Conservation (phyloP, 2,113 vertebrate species). For the Onychostruthus taczanowskii region DNA sequence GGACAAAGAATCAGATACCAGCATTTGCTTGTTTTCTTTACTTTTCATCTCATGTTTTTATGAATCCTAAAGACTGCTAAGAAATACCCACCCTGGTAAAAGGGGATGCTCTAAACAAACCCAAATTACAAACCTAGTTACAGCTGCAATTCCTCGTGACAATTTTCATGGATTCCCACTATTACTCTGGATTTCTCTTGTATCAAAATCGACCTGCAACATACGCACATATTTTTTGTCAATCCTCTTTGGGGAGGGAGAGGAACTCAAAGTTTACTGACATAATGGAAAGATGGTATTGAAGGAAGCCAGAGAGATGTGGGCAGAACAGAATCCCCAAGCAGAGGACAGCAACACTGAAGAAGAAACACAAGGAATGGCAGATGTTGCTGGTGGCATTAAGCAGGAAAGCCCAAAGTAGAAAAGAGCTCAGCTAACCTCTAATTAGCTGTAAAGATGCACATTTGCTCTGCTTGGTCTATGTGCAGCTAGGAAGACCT, state of each 20-base stretch:
- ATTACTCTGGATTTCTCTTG: background rate
- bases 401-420: background rate
- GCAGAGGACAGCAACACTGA: background rate
- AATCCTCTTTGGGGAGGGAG: background rate
- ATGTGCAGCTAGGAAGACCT: background rate
- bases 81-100: background rate
- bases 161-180: background rate
- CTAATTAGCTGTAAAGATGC: background rate
- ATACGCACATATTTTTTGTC: background rate
- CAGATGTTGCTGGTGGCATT: fast-evolving
- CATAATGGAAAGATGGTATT: background rate
- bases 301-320: background rate
- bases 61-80: background rate
- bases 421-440: background rate
- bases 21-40: background rate
- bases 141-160: background rate
- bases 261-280: background rate
- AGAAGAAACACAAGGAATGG: background rate
- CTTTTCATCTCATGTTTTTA: background rate
- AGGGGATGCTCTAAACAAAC: background rate
- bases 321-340: background rate
- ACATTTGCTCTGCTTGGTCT: background rate
- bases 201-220: background rate
- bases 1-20: background rate
- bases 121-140: background rate